Base-by-base conservation (phyloP, 2,113 vertebrate genomes). In the Hymenochirus boettgeri region DNA sequence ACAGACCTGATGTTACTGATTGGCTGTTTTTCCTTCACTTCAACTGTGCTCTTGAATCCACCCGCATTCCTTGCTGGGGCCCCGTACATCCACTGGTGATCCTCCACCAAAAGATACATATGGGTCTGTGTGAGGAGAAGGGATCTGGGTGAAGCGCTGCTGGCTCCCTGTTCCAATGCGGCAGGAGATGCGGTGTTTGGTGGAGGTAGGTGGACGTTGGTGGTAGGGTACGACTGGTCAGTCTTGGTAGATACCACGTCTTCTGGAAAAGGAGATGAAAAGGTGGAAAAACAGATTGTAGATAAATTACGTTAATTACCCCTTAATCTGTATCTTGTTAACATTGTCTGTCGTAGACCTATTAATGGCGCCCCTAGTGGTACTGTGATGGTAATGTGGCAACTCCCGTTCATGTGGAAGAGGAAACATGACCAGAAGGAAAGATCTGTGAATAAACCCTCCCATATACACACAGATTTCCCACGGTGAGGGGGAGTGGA, bases 1-100 rank as follows among this genome's bases (percentile, higher is more conserved):
- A 88, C 75, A 0, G 79, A 88, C 75, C 82, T 87, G 65, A 91
- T 77, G 56, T 79, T 85, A 74, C 83, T 85, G 72, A 91, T 87
- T 0, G 79, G 77, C 69, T 85, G 80, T 46, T 75, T 81, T 69
- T 82, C 83, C 54, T 73, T 82, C 69, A 80, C 18, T 13, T 71
- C 74, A 25, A 82, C 26, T 33, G 24, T 48, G 24, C 62, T 71
- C 64, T 71, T 59, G 45, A 24, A 26, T 71, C 63, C 0, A 33
- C 11, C 75, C 71, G n/a, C 24, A 71, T 54, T 66, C 70, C 10
- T 42, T 27, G 66, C 48, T 47, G 54, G 29, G 62, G 73, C 71
- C 25, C 56, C 58, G 64, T 52, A 66, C 15, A 79, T 76, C 80
- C 78, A 82, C 27, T 85, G 69, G 48, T 78, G 82, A 64, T 80